Conservation (phyloP, 2,797 vertebrate genomes). For the Sebastes oblongus region DNA sequence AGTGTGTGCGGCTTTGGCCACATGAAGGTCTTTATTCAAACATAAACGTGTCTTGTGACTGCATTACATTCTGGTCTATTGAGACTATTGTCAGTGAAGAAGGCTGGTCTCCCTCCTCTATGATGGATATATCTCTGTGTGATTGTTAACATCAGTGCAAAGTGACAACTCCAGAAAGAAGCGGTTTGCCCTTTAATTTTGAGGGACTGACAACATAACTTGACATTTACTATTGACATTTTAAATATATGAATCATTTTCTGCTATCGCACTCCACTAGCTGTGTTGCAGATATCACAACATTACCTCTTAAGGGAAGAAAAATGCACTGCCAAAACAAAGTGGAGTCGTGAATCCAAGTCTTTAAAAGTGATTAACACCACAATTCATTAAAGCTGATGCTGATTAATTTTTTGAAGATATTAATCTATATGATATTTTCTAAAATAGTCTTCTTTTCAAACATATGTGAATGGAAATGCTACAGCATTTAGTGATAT, state of each 20-base stretch:
- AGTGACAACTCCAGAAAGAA: constrained; percentile 1
- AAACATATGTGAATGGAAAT: no score
- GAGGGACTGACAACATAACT: constrained; percentile 22
- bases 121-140: background rate
- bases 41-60: background rate
- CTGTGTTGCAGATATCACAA: background rate
- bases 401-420: background rate
- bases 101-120: background rate
- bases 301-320: background rate
- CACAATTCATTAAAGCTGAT: background rate
- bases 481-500: background rate
- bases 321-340: no score
- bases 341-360: background rate
- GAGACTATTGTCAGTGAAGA: background rate
- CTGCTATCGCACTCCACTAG: background rate
- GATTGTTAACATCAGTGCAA: background rate
- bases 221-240: constrained; percentile 43
- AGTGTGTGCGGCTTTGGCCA: background rate
- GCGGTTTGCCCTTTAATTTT: constrained; percentile 20
- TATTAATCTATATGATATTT: background rate
- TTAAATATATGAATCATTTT: constrained; percentile 19
- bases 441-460: background rate
- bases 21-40: background rate
- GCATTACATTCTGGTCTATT: background rate
- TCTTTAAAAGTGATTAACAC: background rate